These are phyloP conservation scores for Peromyscus attwateri DNA, from an alignment of 2,797 vertebrate genomes.

Conservation along the genomic window DNA sequence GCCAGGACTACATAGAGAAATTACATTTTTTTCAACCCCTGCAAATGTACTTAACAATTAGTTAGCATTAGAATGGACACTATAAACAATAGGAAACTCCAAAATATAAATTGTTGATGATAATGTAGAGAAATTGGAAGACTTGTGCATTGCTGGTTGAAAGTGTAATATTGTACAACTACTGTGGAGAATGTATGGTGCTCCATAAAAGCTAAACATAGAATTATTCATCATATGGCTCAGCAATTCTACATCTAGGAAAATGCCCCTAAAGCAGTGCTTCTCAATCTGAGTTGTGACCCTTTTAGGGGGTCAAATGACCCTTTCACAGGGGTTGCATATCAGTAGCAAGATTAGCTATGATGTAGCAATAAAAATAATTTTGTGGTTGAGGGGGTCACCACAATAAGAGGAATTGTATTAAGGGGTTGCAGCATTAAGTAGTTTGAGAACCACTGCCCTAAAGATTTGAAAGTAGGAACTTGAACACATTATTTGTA, in stretches of 20 bases:
- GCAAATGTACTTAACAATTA: neutral
- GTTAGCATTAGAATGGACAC: neutral
- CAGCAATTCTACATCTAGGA: neutral
- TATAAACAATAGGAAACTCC: neutral
- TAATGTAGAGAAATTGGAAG: slow-evolving; percentile 1
- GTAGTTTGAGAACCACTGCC: too few species aligned
- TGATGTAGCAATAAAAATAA: too few species aligned
- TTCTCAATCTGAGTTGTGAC: too few species aligned
- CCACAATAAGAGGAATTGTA: too few species aligned
- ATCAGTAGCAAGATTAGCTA: too few species aligned
- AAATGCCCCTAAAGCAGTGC: neutral
- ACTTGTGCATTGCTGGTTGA: neutral
- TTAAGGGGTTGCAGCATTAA: too few species aligned
- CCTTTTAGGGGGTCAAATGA: too few species aligned
- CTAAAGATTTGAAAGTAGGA: neutral
- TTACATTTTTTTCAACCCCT: too few species aligned
- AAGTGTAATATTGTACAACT: neutral
- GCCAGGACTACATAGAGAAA: too few species aligned
- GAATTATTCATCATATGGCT: neutral
- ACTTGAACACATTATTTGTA: neutral
- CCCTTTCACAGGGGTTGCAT: too few species aligned
- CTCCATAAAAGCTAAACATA: neutral
- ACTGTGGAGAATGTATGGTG: neutral
- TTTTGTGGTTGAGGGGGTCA: too few species aligned
- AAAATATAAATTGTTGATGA: neutral